Conservation (phyloP, 2,888 invertebrate species). For the Automeris io region DNA sequence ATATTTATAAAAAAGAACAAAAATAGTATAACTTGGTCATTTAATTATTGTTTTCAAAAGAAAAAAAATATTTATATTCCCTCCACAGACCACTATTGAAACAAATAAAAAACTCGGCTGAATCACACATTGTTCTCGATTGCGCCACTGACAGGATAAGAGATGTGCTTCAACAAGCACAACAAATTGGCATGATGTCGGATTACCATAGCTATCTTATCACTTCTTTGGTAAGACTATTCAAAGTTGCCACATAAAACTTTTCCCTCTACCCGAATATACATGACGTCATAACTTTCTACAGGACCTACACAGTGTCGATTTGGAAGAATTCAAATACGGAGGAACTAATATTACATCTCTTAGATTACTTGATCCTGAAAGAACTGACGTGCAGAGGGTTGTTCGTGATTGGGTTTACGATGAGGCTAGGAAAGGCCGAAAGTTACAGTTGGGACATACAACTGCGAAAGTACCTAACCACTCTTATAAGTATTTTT, state of each 20-base stretch:
- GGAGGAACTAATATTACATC: constrained; percentile 97
- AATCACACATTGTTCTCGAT: constrained; percentile 93
- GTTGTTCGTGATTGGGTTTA: constrained; percentile 88
- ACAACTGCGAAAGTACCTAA: constrained; percentile 77
- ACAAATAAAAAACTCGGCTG: constrained; percentile 94
- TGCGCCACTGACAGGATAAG: constrained; percentile 91
- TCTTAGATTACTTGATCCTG: constrained; percentile 91
- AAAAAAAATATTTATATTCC: constrained; percentile 11
- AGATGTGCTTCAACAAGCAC: constrained; percentile 93
- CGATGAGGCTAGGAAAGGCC: constrained; percentile 82
- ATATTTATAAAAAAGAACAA: background rate
- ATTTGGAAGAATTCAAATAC: constrained; percentile 95
- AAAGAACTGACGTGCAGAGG: constrained; percentile 85
- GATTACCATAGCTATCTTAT: constrained; percentile 96
- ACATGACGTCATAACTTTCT: constrained; percentile 14
- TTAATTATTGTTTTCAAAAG: no score
- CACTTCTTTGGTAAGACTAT: constrained; percentile 86
- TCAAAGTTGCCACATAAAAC: constrained; percentile 17
- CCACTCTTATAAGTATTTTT: no score
- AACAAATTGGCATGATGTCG: constrained; percentile 98
- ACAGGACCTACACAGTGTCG: constrained; percentile 93
- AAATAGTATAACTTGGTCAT: background rate
- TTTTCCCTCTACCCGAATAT: constrained; percentile 10
- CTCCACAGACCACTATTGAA: constrained; percentile 87
- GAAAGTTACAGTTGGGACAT: constrained; percentile 77